Base-by-base conservation (phyloP, 2,113 vertebrate genomes). In the Thomomys bottae region DNA sequence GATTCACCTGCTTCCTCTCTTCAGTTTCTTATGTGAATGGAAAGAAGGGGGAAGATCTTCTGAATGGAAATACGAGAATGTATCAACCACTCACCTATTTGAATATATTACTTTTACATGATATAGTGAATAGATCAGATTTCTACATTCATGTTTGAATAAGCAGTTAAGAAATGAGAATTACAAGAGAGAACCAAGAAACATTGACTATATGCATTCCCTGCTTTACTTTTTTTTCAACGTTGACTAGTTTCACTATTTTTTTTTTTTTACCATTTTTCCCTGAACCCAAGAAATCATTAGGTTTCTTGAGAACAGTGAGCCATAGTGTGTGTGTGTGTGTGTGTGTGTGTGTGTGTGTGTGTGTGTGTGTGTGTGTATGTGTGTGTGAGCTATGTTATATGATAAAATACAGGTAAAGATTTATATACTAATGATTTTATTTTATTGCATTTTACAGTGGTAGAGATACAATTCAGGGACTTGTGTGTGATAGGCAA, bases 171-270 rank as follows among this genome's bases (percentile, higher is more conserved):
- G 26, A 71, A 73, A 28, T 36, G 6, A 77, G 3, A 66, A 34
- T 34, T 66, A 80, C 68, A 67, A 67, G 45, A 40, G 75, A 75
- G 49, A 4, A 4, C 5, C 82, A 23, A 3, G 21, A 18, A 63
- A 70, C 75, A 79, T 42, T 34, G 6, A 54, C 54, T 72, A 20
- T 18, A 54, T 49, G 23, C 63, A 9, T 91, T 9, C 78, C 23
- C 64, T 57, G 1, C 10, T 73, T 66, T 77, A 59, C 77, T 82
- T 75, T 64, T 12, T 54, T 75, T 81, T 87, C 9, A 82, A 14
- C 34, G 24, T 81, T 72, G 38, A 76, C 81, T 89, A 63, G 67
- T 84, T 78, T 32, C 6, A 73, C 6, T 89, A 87, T 81, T 84
- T 91, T 4, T 11, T 70, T 70, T 8, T 24, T 15, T 40, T 6